Conservation (phyloP, 53 echinoderm and acorn worm genomes). For the Echinarachnius parma region DNA sequence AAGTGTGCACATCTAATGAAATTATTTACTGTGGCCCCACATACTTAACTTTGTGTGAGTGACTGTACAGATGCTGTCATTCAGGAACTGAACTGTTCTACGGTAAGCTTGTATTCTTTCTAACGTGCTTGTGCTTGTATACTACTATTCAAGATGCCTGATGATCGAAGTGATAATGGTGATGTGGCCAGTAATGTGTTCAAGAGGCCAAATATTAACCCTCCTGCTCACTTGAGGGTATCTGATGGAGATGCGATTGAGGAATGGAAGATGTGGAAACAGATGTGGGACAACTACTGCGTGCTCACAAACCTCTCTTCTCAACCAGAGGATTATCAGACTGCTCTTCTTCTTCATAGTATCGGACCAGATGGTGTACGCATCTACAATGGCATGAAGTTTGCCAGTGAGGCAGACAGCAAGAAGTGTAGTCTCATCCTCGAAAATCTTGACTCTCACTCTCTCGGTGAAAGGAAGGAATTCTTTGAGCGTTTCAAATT, state of each 20-base stretch:
- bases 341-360: slow-evolving; percentile 45
- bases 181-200: slow-evolving; percentile 2
- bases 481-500: slow-evolving; percentile 56
- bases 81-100: too few relatives aligned
- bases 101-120: too few relatives aligned
- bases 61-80: too few relatives aligned
- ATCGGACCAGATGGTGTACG: slow-evolving; percentile 46
- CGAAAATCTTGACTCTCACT: slow-evolving; percentile 48
- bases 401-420: slow-evolving; percentile 33
- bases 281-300: slow-evolving; percentile 43
- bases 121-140: too few relatives aligned
- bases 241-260: slow-evolving; percentile 19
- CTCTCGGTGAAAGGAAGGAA: slow-evolving; percentile 39
- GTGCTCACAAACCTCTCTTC: slow-evolving; percentile 26
- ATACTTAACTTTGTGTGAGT: too few relatives aligned
- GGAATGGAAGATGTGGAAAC: slow-evolving; percentile 41
- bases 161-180: neutral
- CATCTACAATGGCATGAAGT: slow-evolving; percentile 49
- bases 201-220: slow-evolving; percentile 41
- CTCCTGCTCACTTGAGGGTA: slow-evolving; percentile 24
- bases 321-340: slow-evolving; percentile 34
- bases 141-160: neutral
- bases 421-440: slow-evolving; percentile 31
- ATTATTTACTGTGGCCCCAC: too few relatives aligned
- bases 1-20: too few relatives aligned